Evolutionary conservation across 1,140 invertebrate species (phyloP).

Genomic region (Sminthurinus signatus): DNA sequence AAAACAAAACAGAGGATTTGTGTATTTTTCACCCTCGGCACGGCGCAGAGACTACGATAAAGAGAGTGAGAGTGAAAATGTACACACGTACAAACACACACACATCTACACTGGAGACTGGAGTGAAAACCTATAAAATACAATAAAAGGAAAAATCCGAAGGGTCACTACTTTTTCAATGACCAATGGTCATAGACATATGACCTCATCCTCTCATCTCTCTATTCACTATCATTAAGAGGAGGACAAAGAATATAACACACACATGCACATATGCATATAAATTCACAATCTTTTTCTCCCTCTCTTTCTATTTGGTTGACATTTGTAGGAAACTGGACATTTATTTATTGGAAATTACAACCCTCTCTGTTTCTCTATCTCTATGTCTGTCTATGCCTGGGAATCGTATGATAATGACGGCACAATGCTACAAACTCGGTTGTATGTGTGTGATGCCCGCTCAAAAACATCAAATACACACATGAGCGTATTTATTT

Average conservation of each 20-base stretch:
- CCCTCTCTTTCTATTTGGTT: too few species aligned
- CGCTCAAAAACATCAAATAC: too few species aligned
- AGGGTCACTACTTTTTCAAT: conserved; percentile 1
- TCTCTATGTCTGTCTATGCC: too few species aligned
- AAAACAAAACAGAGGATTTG: conserved; percentile 25
- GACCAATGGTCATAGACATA: conserved; percentile 20
- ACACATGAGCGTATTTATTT: too few species aligned
- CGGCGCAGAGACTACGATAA: not conserved
- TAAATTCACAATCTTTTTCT: too few species aligned
- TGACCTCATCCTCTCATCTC: conserved; percentile 7
- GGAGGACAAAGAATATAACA: not conserved
- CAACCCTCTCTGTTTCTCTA: too few species aligned
- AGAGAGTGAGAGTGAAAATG: not conserved
- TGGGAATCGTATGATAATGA: too few species aligned
- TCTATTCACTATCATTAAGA: conserved; percentile 7
- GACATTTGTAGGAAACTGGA: too few species aligned
- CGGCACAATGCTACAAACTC: too few species aligned
- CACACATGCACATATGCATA: too few species aligned
- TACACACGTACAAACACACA: not conserved
- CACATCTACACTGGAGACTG: not conserved
- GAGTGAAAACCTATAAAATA: conserved; percentile 9
- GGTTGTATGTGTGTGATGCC: too few species aligned
- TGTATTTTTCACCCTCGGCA: conserved; percentile 23
- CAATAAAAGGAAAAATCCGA: conserved; percentile 1
- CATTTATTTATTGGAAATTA: too few species aligned